Base-by-base conservation (phyloP, 2,888 invertebrate genomes). In the Leucozona laternaria region DNA sequence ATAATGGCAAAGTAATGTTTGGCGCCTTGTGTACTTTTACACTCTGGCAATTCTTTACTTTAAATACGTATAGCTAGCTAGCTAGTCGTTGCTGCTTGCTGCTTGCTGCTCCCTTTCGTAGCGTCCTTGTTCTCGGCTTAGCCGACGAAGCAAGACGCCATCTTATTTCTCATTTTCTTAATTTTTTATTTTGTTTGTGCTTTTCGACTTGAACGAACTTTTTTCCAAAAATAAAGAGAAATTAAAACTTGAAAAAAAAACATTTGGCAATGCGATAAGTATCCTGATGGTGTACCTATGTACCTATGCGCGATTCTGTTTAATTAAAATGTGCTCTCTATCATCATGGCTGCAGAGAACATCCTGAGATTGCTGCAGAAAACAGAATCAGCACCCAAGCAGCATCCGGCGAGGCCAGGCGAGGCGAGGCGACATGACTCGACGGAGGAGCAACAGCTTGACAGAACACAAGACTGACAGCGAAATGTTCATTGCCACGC, bases 301-400 rank as follows among this genome's bases (percentile, higher is more conserved):
- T 40, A 40, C 25, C 50, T 53, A 40, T 72, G 68, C 66, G 77
- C 68, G 64, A 81, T 86, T 81, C 70, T 78, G 81, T 81, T 86
- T 86, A 86, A 86, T 86, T 86, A 86, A 86, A 86, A 86, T 86
- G 81, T 86, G 81, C 78, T 81, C 80, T 70, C 68, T 80, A 58
- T 78, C 81, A 64, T 73, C 81, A 73, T 75, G 37, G 50, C 37
- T 68, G 37, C 48, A n/a, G 34, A 58, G 45, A 81, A 78, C 73
- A 64, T 77, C 68, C n/a, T 72, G n/a, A 53, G 55, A 76, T 57
- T 71, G 76, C 68, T 72, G 77, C 76, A 77, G 73, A 72, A 31
- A 77, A 25, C 50, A 45, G 37, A 62, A 75, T 75, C 71, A 57
- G 28, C 50, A 62, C 34, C 48, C 43, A 13, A 3, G 13, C 10